These are phyloP conservation scores for Cichlasoma orientale DNA, from an alignment of 2,797 vertebrate species.

Conservation along the genomic window DNA sequence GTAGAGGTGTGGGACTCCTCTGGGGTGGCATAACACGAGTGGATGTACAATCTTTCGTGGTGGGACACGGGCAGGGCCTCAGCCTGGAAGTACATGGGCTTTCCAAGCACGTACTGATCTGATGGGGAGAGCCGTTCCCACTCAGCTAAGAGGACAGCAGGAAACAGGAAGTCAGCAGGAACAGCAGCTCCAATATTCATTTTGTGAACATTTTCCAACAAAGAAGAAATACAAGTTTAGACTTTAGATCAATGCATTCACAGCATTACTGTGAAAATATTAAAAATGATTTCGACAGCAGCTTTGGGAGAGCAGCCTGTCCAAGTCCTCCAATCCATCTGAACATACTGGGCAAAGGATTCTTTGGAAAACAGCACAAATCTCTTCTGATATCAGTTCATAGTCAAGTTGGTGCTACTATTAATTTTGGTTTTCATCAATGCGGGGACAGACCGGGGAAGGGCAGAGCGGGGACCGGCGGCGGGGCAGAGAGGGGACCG, in stretches of 20 bases:
- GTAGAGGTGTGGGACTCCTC: slow-evolving; percentile 56
- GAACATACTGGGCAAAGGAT: too few species aligned
- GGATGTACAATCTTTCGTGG: slow-evolving; percentile 67
- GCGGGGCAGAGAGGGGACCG: too few species aligned
- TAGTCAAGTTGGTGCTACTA: too few species aligned
- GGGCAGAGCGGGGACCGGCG: too few species aligned
- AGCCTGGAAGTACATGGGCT: slow-evolving; percentile 78
- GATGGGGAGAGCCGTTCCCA: slow-evolving; percentile 68
- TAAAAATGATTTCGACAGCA: not conserved
- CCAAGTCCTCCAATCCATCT: fast-evolving
- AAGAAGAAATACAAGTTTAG: too few species aligned
- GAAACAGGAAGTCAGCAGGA: not conserved
- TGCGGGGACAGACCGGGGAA: too few species aligned
- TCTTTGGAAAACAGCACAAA: too few species aligned
- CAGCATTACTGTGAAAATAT: not conserved
- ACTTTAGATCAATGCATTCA: too few species aligned
- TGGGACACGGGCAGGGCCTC: slow-evolving; percentile 35
- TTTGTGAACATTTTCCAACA: too few species aligned
- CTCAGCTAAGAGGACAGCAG: slow-evolving; percentile 55
- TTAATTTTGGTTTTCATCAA: too few species aligned
- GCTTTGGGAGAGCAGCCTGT: not conserved
- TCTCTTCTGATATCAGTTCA: too few species aligned
- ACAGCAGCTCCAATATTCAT: not conserved
- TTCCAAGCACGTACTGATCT: slow-evolving; percentile 60
- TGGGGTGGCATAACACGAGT: slow-evolving; percentile 68